These are phyloP conservation scores for Hippocampus abdominalis DNA, from an alignment of 2,113 vertebrate genomes.

Conservation along the genomic window DNA sequence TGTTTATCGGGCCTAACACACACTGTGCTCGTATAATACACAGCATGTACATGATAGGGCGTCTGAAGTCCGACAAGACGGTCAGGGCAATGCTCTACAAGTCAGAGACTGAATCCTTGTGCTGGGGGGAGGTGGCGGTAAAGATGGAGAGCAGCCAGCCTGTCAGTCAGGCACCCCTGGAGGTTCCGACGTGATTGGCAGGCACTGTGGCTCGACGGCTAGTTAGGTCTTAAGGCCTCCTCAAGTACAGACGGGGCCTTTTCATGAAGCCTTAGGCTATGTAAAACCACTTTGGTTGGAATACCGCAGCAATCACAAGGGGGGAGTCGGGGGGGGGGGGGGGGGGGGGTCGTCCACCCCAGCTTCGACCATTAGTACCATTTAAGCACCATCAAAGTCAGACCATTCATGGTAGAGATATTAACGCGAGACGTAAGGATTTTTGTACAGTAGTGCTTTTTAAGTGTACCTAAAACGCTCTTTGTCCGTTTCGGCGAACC, in stretches of 20 bases:
- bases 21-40: not conserved
- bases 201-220: slow-evolving; percentile 18
- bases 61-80: slow-evolving; percentile 5
- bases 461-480: not conserved
- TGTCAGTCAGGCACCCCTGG: slow-evolving; percentile 30
- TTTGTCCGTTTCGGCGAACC: not conserved
- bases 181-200: slow-evolving; percentile 50
- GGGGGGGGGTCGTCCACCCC: slow-evolving; percentile 5
- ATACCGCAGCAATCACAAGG: slow-evolving; percentile 7
- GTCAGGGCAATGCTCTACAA: slow-evolving; percentile 29
- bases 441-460: not conserved
- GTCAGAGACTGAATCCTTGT: slow-evolving; percentile 26
- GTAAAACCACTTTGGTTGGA: slow-evolving; percentile 34
- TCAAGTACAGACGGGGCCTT: slow-evolving; percentile 20
- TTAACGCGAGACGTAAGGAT: not conserved
- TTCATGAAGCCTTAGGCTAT: slow-evolving; percentile 23
- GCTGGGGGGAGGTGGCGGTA: slow-evolving; percentile 18
- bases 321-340: slow-evolving; percentile 2
- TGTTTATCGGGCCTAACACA: slow-evolving; percentile 19
- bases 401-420: slow-evolving; percentile 9
- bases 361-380: slow-evolving; percentile 14
- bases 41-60: not conserved
- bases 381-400: slow-evolving; percentile 16
- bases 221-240: slow-evolving; percentile 1
- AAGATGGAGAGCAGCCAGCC: slow-evolving; percentile 19